Evolutionary conservation across 2,888 invertebrate species (phyloP).

Genomic region (Rhodophaea formosa): DNA sequence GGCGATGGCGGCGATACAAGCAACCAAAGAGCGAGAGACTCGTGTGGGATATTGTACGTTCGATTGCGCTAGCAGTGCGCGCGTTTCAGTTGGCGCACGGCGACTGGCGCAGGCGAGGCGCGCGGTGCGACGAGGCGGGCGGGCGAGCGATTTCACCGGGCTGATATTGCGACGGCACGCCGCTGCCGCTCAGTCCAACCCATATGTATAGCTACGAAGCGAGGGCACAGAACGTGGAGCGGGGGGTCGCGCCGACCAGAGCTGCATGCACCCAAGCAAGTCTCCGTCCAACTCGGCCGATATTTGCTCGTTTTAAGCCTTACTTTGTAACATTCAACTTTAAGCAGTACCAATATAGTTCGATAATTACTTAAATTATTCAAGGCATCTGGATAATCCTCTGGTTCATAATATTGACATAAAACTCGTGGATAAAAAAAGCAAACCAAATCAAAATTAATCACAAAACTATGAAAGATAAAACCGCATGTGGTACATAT

Average conservation of each 20-base stretch:
- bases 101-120: slow-evolving; percentile 80
- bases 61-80: slow-evolving; percentile 78
- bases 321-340: slow-evolving; percentile 42
- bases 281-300: slow-evolving; percentile 62
- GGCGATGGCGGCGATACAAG: slow-evolving; percentile 47
- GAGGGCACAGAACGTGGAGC: slow-evolving; percentile 66
- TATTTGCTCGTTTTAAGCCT: slow-evolving; percentile 49
- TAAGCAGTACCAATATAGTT: not conserved
- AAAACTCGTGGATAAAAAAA: not conserved
- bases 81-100: slow-evolving; percentile 81
- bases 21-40: slow-evolving; percentile 58
- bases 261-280: slow-evolving; percentile 66
- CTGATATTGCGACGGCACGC: slow-evolving; percentile 78
- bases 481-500: not conserved
- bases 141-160: slow-evolving; percentile 80
- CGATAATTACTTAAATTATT: no score
- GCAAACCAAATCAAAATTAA: not conserved
- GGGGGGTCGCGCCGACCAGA: slow-evolving; percentile 62
- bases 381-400: no score
- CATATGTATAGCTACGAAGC: slow-evolving; percentile 72
- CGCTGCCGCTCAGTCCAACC: slow-evolving; percentile 66
- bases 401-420: not conserved
- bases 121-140: slow-evolving; percentile 75
- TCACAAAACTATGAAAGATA: not conserved
- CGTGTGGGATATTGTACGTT: slow-evolving; percentile 66